phyloP scores from a whole-genome alignment of 2,113 vertebrate genomes.

The Scartelaos histophorus region DNA sequence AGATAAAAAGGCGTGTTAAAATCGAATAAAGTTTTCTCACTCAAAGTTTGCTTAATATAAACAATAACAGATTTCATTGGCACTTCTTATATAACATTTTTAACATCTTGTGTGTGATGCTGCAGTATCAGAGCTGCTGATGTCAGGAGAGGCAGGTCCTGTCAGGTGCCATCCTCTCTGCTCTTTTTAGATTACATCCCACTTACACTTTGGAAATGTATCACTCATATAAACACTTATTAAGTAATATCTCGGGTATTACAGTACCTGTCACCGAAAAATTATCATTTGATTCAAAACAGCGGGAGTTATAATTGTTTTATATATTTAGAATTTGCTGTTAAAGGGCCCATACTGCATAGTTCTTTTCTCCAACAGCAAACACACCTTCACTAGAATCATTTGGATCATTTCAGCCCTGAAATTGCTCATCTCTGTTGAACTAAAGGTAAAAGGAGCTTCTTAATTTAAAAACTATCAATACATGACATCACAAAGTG shows the following conservation, averaged over 20 bases:
- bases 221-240: not conserved
- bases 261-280: not conserved
- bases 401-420: too few species aligned
- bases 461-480: too few species aligned
- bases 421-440: too few species aligned
- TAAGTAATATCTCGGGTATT: not conserved
- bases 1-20: not conserved
- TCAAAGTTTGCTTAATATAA: not conserved
- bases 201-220: conserved; percentile 5
- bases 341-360: too few species aligned
- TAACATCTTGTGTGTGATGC: not conserved
- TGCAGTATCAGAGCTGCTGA: not conserved
- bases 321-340: not conserved
- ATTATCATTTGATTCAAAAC: not conserved
- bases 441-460: too few species aligned
- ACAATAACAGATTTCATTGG: not conserved
- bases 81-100: not conserved
- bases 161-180: not conserved
- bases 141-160: not conserved
- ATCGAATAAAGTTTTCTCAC: not conserved
- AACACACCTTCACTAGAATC: too few species aligned
- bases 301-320: not conserved
- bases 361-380: too few species aligned
- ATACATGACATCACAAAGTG: too few species aligned
- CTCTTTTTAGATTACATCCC: conserved; percentile 16